These are phyloP conservation scores for Trichechus manatus DNA, from an alignment of 2,113 vertebrate species.

Conservation along the genomic window DNA sequence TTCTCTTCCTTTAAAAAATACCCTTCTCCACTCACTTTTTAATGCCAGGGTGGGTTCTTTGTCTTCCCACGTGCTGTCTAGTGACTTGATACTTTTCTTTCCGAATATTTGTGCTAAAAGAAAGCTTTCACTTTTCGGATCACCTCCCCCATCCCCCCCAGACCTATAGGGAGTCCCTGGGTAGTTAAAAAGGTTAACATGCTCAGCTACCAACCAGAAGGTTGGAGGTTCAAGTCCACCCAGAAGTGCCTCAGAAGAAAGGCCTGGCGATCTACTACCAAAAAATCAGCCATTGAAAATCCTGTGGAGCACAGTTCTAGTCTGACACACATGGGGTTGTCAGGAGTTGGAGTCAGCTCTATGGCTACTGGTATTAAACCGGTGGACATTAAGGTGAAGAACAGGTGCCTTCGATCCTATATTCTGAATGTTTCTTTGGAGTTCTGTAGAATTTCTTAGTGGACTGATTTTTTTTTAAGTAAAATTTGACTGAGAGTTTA, in stretches of 20 bases:
- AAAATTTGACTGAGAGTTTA: neutral
- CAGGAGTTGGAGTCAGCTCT: neutral
- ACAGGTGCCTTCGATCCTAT: neutral
- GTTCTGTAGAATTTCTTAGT: neutral
- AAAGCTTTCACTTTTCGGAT: neutral
- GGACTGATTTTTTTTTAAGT: neutral
- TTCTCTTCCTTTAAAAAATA: neutral
- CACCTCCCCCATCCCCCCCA: neutral
- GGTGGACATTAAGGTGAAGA: neutral
- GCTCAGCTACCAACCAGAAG: neutral
- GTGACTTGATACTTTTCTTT: neutral
- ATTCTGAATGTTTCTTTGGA: neutral
- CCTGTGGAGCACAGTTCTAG: neutral
- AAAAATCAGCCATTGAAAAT: too few species aligned
- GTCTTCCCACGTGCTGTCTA: neutral
- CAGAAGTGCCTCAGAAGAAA: too few species aligned
- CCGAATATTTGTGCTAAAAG: neutral
- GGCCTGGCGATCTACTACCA: too few species aligned
- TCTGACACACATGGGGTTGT: neutral
- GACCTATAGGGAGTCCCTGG: neutral
- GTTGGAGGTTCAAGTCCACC: too few species aligned
- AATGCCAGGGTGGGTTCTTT: neutral
- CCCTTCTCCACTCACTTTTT: neutral
- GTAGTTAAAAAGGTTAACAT: neutral
- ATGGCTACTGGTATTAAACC: neutral